Percentiles rank a stretch among this genome's conserved stretches.
Evolutionary conservation across 2,888 invertebrate genomes (phyloP).

Genomic region (Linnaemya tessellans): DNA sequence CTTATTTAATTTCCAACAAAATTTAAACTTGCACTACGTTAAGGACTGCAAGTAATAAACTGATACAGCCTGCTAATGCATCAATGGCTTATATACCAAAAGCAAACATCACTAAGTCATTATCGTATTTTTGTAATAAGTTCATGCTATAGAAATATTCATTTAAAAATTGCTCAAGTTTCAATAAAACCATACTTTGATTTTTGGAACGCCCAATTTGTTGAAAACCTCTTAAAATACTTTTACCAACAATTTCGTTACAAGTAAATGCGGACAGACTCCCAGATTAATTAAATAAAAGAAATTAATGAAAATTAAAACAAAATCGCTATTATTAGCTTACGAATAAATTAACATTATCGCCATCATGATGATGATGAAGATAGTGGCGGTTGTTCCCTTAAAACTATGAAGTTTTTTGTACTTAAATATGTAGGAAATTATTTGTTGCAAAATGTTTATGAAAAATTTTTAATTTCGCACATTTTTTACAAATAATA

Average conservation of each 20-base stretch:
- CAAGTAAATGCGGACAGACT: not conserved
- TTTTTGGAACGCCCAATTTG: constrained; percentile 11
- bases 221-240: constrained; percentile 3
- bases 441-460: too few relatives aligned
- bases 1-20: constrained; percentile 72
- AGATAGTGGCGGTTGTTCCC: not conserved
- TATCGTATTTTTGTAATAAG: constrained; percentile 10
- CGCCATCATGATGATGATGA: not conserved
- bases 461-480: too few relatives aligned
- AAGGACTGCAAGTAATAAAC: constrained; percentile 75
- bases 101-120: not conserved
- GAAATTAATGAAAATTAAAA: constrained; percentile 8
- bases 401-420: too few relatives aligned
- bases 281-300: not conserved
- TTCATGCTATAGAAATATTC: not conserved
- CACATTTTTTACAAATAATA: too few relatives aligned
- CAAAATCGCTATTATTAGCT: constrained; percentile 38
- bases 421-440: too few relatives aligned
- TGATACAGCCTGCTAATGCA: constrained; percentile 73
- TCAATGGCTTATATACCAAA: constrained; percentile 75
- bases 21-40: constrained; percentile 76
- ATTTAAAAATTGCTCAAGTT: constrained; percentile 47
- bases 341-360: constrained; percentile 21
- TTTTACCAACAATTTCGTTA: constrained; percentile 6
- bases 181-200: constrained; percentile 19